A percentile compares a stretch with the other conserved stretches of the same genome.
phyloP scores from a whole-genome alignment of 2,797 vertebrate genomes.

The Mormyrus proboscirostris region DNA sequence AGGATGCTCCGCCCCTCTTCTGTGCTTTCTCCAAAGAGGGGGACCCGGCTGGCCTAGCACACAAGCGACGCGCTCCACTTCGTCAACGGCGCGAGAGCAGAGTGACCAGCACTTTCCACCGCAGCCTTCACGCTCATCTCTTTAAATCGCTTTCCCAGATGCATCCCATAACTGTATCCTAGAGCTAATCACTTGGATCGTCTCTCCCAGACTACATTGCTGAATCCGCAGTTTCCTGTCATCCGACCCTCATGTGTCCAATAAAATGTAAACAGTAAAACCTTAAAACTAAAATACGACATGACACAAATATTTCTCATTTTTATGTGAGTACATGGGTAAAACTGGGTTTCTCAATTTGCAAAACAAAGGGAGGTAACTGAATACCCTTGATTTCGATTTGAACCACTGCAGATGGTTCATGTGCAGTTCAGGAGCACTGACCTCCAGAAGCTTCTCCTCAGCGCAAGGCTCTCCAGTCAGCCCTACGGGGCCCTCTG shows the following conservation, averaged over 20 bases:
- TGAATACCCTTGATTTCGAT: not conserved
- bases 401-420: not conserved
- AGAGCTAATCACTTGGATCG: not conserved
- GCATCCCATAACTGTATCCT: not conserved
- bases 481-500: conserved; percentile 61
- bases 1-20: conserved; percentile 82
- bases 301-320: not conserved
- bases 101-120: not conserved
- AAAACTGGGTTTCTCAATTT: not conserved
- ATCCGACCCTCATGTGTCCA: not conserved
- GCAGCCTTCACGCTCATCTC: not conserved
- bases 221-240: not conserved
- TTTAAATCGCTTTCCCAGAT: conserved; percentile 1
- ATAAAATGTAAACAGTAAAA: not conserved
- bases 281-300: not conserved
- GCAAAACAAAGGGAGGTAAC: not conserved
- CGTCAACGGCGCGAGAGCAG: not conserved
- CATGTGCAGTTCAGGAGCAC: conserved; percentile 16
- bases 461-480: conserved; percentile 49
- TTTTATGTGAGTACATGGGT: not conserved
- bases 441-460: conserved; percentile 69
- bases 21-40: conserved; percentile 82
- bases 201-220: not conserved
- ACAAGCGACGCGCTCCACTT: not conserved
- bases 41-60: conserved; percentile 76